A percentile compares a stretch with the other conserved stretches of the same genome.
Evolutionary conservation across 2,113 vertebrate genomes (phyloP).

Genomic region (Rhinoderma darwinii): DNA sequence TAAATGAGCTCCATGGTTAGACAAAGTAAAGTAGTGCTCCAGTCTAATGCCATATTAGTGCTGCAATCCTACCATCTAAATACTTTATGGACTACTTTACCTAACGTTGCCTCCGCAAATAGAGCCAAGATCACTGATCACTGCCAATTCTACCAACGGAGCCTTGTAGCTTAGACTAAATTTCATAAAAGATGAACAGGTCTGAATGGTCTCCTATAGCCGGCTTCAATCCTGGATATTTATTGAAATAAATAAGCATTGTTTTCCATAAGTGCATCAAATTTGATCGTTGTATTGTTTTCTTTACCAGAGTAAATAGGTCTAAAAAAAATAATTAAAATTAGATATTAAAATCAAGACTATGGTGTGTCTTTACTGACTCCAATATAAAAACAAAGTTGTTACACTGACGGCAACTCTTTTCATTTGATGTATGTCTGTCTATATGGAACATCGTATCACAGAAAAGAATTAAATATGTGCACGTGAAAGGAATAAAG

Average conservation of each 20-base stretch:
- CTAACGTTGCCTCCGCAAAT: neutral
- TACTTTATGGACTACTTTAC: neutral
- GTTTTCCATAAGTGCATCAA: neutral
- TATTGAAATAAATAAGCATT: neutral
- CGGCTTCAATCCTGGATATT: neutral
- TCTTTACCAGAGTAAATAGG: neutral
- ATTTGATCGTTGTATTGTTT: neutral
- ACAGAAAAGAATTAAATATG: neutral
- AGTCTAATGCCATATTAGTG: neutral
- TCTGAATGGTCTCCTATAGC: neutral
- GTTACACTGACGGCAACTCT: slow-evolving; percentile 5
- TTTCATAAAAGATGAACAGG: too few species aligned
- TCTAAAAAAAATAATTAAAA: neutral
- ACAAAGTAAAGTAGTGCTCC: neutral
- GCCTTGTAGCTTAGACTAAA: too few species aligned
- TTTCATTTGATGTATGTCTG: neutral
- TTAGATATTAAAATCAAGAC: too few species aligned
- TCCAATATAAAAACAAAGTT: neutral
- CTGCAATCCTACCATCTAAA: neutral
- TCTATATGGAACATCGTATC: neutral
- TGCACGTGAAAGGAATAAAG: neutral
- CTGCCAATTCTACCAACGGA: neutral
- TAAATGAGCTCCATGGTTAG: neutral
- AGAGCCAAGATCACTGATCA: neutral
- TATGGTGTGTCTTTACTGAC: neutral